A percentile compares a stretch with the other conserved stretches of the same genome.
phyloP scores from a whole-genome alignment of 2,888 invertebrate species.

The Amphipyra tragopoginis region DNA sequence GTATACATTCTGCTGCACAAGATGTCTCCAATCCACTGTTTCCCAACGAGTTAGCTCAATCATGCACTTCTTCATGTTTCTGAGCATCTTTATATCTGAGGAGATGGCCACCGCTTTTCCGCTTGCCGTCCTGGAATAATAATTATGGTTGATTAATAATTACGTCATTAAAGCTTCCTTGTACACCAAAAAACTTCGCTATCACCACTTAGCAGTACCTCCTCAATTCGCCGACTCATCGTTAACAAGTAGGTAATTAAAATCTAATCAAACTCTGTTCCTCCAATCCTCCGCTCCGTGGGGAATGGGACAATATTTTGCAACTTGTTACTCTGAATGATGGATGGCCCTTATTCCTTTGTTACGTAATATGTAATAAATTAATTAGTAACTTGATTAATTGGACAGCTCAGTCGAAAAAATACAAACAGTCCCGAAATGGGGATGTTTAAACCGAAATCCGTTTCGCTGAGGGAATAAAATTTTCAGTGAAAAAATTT shows the following conservation, averaged over 20 bases:
- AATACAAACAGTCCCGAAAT: conserved; percentile 12
- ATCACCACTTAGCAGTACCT: conserved; percentile 2
- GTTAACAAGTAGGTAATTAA: conserved; percentile 54
- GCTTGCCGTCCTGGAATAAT: no score
- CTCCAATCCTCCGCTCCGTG: not conserved
- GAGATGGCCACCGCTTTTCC: no score
- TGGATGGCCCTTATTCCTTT: conserved; percentile 43
- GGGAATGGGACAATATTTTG: conserved; percentile 56
- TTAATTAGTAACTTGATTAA: conserved; percentile 59
- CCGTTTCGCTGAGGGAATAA: not conserved
- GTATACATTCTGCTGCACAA: no score
- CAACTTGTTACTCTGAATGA: conserved; percentile 55
- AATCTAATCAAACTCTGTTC: conserved; percentile 54
- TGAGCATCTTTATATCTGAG: no score
- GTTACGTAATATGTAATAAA: conserved; percentile 47
- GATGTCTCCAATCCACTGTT: no score
- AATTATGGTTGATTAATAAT: no score
- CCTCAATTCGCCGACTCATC: conserved; percentile 14
- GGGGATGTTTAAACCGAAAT: conserved; percentile 13
- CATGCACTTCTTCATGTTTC: no score
- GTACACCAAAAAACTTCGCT: not conserved
- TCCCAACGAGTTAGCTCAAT: no score
- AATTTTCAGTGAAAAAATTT: conserved; percentile 6
- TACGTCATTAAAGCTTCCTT: no score
- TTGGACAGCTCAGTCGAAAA: conserved; percentile 25